Percentiles rank a stretch among this genome's conserved stretches.
These are phyloP conservation scores for Brachionus asplanchnoidis DNA, from an alignment of 1,140 invertebrate species.

Conservation along the genomic window DNA sequence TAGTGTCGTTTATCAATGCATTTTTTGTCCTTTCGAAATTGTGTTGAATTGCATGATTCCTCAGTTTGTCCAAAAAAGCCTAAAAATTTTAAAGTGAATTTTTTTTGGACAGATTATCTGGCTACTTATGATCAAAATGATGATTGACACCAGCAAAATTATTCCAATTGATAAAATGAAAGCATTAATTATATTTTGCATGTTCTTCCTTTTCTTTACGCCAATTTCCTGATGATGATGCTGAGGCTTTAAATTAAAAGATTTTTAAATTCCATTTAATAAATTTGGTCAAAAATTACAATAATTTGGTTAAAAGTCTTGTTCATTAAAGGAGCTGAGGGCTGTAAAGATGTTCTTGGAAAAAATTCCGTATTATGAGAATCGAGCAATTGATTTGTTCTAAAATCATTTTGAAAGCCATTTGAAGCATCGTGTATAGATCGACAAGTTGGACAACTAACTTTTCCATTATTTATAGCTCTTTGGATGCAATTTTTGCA, in stretches of 20 bases:
- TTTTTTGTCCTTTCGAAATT: neutral
- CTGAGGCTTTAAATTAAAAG: too few relatives aligned
- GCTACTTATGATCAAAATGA: too few relatives aligned
- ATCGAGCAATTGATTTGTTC: neutral
- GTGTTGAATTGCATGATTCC: neutral
- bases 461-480: neutral
- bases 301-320: neutral
- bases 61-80: neutral
- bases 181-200: too few relatives aligned
- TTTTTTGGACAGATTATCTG: too few relatives aligned
- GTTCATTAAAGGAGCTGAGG: neutral
- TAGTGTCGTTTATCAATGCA: neutral
- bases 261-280: too few relatives aligned
- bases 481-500: slow-evolving; percentile 39
- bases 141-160: too few relatives aligned
- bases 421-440: neutral
- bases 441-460: neutral
- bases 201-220: too few relatives aligned
- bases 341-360: neutral
- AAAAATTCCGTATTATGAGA: neutral
- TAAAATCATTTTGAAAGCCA: neutral
- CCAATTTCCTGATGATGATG: too few relatives aligned
- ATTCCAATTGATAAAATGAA: too few relatives aligned
- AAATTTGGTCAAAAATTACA: neutral
- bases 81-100: too few relatives aligned